Percentiles rank a stretch among this genome's conserved stretches.
These are phyloP conservation scores for Dipodomys stephensi DNA, from an alignment of 2,113 vertebrate species.

Conservation along the genomic window DNA sequence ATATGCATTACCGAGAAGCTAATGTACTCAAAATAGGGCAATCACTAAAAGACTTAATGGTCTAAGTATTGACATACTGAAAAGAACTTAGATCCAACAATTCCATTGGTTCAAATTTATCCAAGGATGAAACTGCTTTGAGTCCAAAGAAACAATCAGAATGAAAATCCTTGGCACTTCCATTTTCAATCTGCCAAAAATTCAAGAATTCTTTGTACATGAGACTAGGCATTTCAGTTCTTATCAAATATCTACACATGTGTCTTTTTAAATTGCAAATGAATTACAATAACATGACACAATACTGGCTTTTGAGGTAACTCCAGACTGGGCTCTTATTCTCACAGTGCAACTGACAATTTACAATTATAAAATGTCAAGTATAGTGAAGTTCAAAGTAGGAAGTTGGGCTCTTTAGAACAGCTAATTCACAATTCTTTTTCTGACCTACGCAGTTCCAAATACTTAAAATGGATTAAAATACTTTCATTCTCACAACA, in stretches of 20 bases:
- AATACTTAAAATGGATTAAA: background rate
- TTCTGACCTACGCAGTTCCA: background rate
- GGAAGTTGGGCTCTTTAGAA: background rate
- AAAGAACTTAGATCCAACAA: slow-evolving; percentile 20
- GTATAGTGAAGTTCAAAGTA: background rate
- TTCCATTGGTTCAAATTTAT: slow-evolving; percentile 2
- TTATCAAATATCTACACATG: background rate
- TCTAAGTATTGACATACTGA: background rate
- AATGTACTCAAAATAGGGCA: slow-evolving; percentile 44
- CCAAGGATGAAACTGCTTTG: background rate
- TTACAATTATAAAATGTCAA: background rate
- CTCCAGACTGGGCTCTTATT: background rate
- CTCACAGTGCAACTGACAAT: slow-evolving; percentile 5
- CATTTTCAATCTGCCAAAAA: slow-evolving; percentile 22
- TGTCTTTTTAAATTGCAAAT: background rate
- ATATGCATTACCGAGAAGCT: slow-evolving; percentile 12
- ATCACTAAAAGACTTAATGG: slow-evolving; percentile 47
- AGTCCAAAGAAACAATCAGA: background rate
- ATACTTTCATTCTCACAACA: slow-evolving; percentile 17
- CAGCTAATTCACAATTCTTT: background rate
- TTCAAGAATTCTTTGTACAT: slow-evolving; percentile 29
- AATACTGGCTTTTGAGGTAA: background rate
- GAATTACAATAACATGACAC: slow-evolving; percentile 4
- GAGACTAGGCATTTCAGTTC: slow-evolving; percentile 52
- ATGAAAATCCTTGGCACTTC: slow-evolving; percentile 32